phyloP scores from a whole-genome alignment of 2,888 invertebrate species.

The Dynastes maya region DNA sequence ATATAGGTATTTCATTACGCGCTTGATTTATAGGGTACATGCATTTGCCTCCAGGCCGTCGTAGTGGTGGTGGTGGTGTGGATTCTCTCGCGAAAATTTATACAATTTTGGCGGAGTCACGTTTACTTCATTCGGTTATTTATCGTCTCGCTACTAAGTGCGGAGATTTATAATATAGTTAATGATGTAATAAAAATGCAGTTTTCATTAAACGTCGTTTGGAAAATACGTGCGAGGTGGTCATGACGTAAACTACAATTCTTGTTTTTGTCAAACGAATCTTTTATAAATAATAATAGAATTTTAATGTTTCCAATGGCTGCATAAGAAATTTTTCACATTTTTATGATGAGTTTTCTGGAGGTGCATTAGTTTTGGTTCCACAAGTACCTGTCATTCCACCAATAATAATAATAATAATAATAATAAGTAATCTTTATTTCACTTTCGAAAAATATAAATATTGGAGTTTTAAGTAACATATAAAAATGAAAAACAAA shows the following conservation, averaged over 20 bases:
- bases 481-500: no score
- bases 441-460: no score
- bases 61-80: slow-evolving; percentile 51
- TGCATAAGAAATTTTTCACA: no score
- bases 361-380: no score
- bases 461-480: no score
- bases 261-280: neutral
- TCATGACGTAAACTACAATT: neutral
- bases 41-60: slow-evolving; percentile 60
- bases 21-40: slow-evolving; percentile 67
- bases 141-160: slow-evolving; percentile 43
- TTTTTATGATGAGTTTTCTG: no score
- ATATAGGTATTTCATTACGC: slow-evolving; percentile 71
- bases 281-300: neutral
- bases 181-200: slow-evolving; percentile 43
- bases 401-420: no score
- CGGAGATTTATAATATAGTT: slow-evolving; percentile 42
- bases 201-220: slow-evolving; percentile 7
- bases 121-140: slow-evolving; percentile 51
- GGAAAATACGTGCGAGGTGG: no score
- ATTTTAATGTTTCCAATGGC: neutral
- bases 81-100: slow-evolving; percentile 61
- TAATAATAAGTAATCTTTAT: no score
- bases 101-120: slow-evolving; percentile 51
- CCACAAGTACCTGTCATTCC: no score